Evolutionary conservation across 1,140 invertebrate genomes (phyloP), one percentile per base, ranked within the genome.

Genomic region (Tetranychus cinnabarinus): DNA sequence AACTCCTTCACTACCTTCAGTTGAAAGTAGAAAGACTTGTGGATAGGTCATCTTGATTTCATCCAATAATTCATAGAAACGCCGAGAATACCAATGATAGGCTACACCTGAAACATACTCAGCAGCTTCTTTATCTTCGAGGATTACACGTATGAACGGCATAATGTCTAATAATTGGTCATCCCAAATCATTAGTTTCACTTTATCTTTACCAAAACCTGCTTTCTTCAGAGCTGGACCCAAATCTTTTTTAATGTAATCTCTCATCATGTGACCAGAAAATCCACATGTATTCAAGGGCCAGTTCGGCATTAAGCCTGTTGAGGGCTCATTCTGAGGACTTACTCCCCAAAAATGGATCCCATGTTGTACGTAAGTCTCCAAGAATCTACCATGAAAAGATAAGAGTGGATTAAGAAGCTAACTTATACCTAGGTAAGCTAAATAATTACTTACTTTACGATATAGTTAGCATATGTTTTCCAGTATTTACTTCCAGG

Each of bases 391-490:
- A 23, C 23, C 23, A 23, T 23, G 0, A 23, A 23, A 23, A 23
- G 23, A 23, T 23, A 0, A 23, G 0, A 23, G 23, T 23, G 23
- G 23, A 23, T 23, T 23, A 23, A 23, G 23, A 23, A 23, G 23
- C 23, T 23, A 23, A 23, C 23, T 23, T 23, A 23, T 23, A 23
- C 23, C 23, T 23, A 23, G 23, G 23, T 23, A 23, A 23, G 23
- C 23, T 23, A 23, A 23, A 23, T 23, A 23, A 23, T 23, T 23
- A 42, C 48, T 52, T 60, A 52, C 59, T 39, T 60, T 34, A 60
- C 36, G 68, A 86, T 79, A 68, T 92, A 92, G 66, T 88, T 74
- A 0, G 85, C 85, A 74, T 80, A 92, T 0, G 78, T 70, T 50
- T 60, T 39, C n/a, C 47, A 63, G 46, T 60, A 63, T 46, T 42